Evolutionary conservation across 2,113 vertebrate genomes (phyloP), one percentile per base, ranked within the genome.

Genomic region (Dasyornis broadbenti): DNA sequence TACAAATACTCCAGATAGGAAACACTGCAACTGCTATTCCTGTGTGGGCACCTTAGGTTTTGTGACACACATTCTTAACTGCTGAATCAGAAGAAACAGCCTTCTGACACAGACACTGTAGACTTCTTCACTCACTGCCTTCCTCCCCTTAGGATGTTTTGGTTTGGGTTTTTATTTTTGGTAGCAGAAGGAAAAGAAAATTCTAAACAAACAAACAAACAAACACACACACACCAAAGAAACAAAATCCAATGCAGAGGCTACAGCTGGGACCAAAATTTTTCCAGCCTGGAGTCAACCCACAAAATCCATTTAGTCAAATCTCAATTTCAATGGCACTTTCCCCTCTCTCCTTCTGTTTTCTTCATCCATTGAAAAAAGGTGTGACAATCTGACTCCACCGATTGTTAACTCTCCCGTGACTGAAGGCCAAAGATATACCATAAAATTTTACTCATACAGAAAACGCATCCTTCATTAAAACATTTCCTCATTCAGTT

Each of bases 41-140:
- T 92, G 6, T 79, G 77, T 91, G 88, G 77, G 64, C 23, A 94
- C 66, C 91, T 89, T 70, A 80, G 61, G 69, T 94, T 92, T 91
- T 82, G 65, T 88, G 84, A 18, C 33, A 69, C 22, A 86, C 56
- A 47, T 79, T 90, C 57, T 77, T 57, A 61, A 91, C 35, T 78
- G 90, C 71, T 96, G 89, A 97, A 88, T 90, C 81, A 95, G 87
- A 95, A 84, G 54, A 80, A 91, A 83, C 20, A 85, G 27, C 18
- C 24, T 89, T 94, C 66, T 84, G 42, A 90, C 49, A 63, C 20
- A 87, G 56, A 24, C 28, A 52, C 13, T 79, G 93, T 64, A 45
- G 61, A 73, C 69, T 81, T 92, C 82, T 68, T n/a, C 52, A 61
- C 42, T 56, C 31, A 17, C 47, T 69, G 39, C 35, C 37, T 82